Percentiles rank a stretch among this genome's conserved stretches.
phyloP scores from a whole-genome alignment of 1,140 invertebrate species.

The Mamestra configurata region DNA sequence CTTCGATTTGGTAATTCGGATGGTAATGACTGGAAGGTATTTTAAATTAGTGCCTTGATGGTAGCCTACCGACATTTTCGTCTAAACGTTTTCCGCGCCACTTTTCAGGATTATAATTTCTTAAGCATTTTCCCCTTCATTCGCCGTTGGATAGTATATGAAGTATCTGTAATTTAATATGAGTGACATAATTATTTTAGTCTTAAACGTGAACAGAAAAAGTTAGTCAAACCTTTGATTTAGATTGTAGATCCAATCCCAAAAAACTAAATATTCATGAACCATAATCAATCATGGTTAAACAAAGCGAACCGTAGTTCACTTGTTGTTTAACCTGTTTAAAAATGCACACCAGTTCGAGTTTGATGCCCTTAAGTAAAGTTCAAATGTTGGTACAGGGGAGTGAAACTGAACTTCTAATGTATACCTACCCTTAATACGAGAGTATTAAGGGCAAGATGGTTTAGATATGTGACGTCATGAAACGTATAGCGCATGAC shows the following conservation, averaged over 20 bases:
- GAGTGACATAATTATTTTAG: no score
- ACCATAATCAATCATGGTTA: constrained; percentile 26
- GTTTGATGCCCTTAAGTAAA: constrained; percentile 71
- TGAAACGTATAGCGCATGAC: constrained; percentile 72
- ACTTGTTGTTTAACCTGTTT: constrained; percentile 50
- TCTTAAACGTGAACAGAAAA: neutral
- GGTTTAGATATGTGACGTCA: constrained; percentile 68
- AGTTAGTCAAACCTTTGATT: neutral
- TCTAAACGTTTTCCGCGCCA: neutral
- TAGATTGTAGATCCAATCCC: neutral
- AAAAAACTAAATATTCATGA: constrained; percentile 14
- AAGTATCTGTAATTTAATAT: neutral
- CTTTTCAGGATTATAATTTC: neutral
- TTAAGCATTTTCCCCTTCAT: neutral
- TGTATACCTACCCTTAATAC: constrained; percentile 78
- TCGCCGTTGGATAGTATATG: neutral
- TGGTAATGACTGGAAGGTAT: constrained; percentile 25
- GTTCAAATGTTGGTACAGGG: constrained; percentile 81
- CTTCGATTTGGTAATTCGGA: constrained; percentile 34
- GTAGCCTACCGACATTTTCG: neutral
- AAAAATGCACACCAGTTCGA: constrained; percentile 34
- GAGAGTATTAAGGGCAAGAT: constrained; percentile 64
- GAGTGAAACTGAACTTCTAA: constrained; percentile 82
- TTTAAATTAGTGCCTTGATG: constrained; percentile 7
- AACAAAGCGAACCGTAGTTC: constrained; percentile 33